Evolutionary conservation across 2,888 invertebrate species (phyloP).

Genomic region (Latrodectus elegans): DNA sequence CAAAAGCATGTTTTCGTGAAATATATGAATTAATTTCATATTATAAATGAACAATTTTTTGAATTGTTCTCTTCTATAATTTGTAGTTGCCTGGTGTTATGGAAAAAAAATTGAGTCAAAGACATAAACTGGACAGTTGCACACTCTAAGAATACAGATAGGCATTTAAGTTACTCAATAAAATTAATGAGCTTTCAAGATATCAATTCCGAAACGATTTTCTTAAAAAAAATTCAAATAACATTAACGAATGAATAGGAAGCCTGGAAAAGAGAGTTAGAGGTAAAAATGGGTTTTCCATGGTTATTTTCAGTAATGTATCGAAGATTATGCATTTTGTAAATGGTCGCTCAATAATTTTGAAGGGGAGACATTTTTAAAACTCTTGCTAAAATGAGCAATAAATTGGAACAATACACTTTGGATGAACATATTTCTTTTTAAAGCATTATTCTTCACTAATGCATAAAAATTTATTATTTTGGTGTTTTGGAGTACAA

Average conservation of each 20-base stretch:
- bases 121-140: not conserved
- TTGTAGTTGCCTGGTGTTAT: too few species aligned
- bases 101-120: too few species aligned
- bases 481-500: not conserved
- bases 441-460: not conserved
- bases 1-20: too few species aligned
- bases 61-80: too few species aligned
- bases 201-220: conserved; percentile 45
- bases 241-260: conserved; percentile 29
- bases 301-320: conserved; percentile 24
- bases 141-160: not conserved
- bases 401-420: not conserved
- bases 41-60: too few species aligned
- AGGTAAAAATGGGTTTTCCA: conserved; percentile 14
- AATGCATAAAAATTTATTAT: not conserved
- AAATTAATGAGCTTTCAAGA: conserved; percentile 36
- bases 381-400: not conserved
- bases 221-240: conserved; percentile 33
- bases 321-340: conserved; percentile 42
- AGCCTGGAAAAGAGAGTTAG: conserved; percentile 15
- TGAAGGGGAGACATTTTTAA: not conserved
- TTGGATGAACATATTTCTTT: not conserved
- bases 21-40: too few species aligned
- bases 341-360: conserved; percentile 43
- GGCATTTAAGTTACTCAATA: conserved; percentile 25